A percentile compares a stretch with the other conserved stretches of the same genome.
Evolutionary conservation across 2,888 invertebrate species (phyloP).

Genomic region (Phengaris alcon): DNA sequence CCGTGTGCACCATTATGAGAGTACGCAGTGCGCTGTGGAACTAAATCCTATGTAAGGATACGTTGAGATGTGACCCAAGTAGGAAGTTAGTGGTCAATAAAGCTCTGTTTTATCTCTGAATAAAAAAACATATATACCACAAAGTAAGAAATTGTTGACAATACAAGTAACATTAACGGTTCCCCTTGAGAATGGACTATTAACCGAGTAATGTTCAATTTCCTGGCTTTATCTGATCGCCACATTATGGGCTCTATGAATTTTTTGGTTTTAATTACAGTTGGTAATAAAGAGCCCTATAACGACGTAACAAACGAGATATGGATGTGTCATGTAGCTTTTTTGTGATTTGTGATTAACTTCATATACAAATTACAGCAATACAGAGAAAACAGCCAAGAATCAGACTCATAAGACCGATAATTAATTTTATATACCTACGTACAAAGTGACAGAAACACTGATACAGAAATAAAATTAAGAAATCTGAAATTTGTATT

Average conservation of each 20-base stretch:
- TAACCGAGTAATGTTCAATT: slow-evolving; percentile 31
- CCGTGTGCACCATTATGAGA: too few relatives aligned
- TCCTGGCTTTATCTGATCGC: slow-evolving; percentile 29
- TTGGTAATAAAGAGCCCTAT: slow-evolving; percentile 28
- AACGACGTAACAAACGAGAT: not conserved
- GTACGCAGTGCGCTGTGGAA: too few relatives aligned
- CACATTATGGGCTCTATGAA: slow-evolving; percentile 27
- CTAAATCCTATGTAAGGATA: too few relatives aligned
- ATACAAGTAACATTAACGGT: slow-evolving; percentile 17
- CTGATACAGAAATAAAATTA: too few relatives aligned
- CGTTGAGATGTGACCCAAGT: too few relatives aligned
- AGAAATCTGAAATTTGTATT: too few relatives aligned
- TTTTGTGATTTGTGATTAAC: not conserved
- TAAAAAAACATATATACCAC: not conserved
- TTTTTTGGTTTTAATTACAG: slow-evolving; percentile 36
- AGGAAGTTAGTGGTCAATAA: not conserved
- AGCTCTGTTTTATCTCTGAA: not conserved
- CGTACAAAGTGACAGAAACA: too few relatives aligned
- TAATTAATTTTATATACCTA: too few relatives aligned
- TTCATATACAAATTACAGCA: too few relatives aligned
- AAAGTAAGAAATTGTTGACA: slow-evolving; percentile 20
- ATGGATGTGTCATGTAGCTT: not conserved
- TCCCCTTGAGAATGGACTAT: slow-evolving; percentile 24
- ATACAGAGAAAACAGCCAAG: too few relatives aligned
- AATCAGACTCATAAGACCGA: too few relatives aligned